Conservation (phyloP, 2,797 vertebrate genomes). For the Apogon talboti region DNA sequence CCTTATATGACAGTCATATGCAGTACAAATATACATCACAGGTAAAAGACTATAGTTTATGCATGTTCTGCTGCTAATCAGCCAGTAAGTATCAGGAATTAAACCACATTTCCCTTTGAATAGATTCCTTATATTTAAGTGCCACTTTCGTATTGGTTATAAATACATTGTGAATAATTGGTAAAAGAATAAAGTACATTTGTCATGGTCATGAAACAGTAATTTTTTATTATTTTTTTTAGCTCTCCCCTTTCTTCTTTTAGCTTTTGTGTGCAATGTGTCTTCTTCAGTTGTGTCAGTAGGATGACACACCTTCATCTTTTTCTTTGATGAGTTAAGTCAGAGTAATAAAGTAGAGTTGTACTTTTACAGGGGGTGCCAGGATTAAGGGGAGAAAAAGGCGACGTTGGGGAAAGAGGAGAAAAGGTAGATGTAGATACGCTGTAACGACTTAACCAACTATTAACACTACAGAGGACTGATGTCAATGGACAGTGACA, state of each 20-base stretch:
- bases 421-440: conserved; percentile 94
- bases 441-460: conserved; percentile 46
- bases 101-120: no score
- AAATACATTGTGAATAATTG: no score
- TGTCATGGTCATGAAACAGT: conserved; percentile 4
- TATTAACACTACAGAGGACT: conserved; percentile 70
- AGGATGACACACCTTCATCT: background rate
- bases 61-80: background rate
- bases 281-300: conserved; percentile 5
- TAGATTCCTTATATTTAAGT: background rate
- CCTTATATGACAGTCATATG: no score
- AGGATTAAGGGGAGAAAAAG: conserved; percentile 97
- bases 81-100: background rate
- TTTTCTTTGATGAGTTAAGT: conserved; percentile 30
- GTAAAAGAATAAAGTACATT: background rate
- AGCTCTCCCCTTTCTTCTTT: background rate
- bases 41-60: no score
- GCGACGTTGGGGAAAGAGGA: conserved; percentile 97
- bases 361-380: conserved; percentile 94
- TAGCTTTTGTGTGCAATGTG: conserved; percentile 2
- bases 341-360: conserved; percentile 77
- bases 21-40: no score
- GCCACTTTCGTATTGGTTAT: background rate
- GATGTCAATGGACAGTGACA: conserved; percentile 86
- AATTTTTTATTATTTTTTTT: conserved; percentile 1